Conservation (phyloP, 2,888 invertebrate species). For the Andricus curvator region DNA sequence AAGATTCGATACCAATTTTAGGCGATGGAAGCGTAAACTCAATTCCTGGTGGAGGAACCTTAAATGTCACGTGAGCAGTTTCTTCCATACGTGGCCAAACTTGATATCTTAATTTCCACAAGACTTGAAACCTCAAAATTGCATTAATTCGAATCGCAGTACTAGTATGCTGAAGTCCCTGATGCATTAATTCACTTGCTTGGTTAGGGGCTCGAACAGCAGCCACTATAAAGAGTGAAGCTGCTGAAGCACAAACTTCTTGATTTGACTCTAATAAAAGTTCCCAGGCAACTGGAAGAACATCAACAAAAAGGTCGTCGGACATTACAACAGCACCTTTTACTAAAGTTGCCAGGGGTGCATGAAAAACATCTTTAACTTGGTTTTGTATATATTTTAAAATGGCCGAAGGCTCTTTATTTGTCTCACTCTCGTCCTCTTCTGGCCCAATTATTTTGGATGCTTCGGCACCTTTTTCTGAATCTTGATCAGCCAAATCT, state of each 20-base stretch:
- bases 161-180: constrained; percentile 91
- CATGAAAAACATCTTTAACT: constrained; percentile 94
- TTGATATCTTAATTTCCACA: constrained; percentile 98
- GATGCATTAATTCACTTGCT: constrained; percentile 93
- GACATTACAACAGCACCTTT: constrained; percentile 94
- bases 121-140: constrained; percentile 92
- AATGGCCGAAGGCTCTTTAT: constrained; percentile 84
- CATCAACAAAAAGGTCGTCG: constrained; percentile 92
- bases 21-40: constrained; percentile 99
- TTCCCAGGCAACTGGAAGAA: constrained; percentile 97
- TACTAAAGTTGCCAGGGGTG: constrained; percentile 90
- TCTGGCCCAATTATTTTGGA: constrained; percentile 65
- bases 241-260: constrained; percentile 90
- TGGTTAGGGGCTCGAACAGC: constrained; percentile 95
- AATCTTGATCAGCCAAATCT: constrained; percentile 80
- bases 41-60: constrained; percentile 99
- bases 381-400: constrained; percentile 89
- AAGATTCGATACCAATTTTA: constrained; percentile 96
- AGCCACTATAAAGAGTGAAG: constrained; percentile 94
- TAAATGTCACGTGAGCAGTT: constrained; percentile 95
- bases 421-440: constrained; percentile 77
- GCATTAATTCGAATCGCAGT: constrained; percentile 91
- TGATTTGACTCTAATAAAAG: constrained; percentile 94
- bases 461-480: constrained; percentile 74
- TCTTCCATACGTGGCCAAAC: constrained; percentile 99